Evolutionary conservation across 1,140 invertebrate species (phyloP).

Genomic region (Cherax destructor): DNA sequence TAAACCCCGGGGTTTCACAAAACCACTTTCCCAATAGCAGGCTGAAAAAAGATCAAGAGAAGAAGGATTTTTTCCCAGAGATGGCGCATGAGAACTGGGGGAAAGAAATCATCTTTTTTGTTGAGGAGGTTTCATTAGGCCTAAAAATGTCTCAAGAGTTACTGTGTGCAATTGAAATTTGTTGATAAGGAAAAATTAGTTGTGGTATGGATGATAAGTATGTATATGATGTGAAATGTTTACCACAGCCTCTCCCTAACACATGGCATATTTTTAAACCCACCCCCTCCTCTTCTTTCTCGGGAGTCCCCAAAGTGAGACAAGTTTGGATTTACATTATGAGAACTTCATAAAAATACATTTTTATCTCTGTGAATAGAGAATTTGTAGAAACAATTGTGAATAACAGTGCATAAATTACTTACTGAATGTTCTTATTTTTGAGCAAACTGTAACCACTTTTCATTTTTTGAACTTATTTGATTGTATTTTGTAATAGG

Average conservation of each 20-base stretch:
- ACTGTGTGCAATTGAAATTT: background rate
- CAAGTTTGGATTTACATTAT: background rate
- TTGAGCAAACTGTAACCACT: no score
- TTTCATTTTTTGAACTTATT: no score
- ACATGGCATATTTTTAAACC: background rate
- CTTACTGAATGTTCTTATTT: no score
- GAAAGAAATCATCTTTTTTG: conserved; percentile 45
- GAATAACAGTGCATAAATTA: no score
- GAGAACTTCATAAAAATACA: background rate
- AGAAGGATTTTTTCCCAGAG: conserved; percentile 48
- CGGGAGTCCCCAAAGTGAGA: background rate
- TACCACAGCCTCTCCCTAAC: background rate
- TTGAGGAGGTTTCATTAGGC: background rate
- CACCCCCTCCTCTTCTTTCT: background rate
- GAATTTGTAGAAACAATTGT: background rate
- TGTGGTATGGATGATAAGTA: background rate
- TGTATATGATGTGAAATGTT: background rate
- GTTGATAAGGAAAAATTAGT: background rate
- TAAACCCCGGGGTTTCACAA: conserved; percentile 49
- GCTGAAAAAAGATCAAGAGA: conserved; percentile 60
- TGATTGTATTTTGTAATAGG: no score
- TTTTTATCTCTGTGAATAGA: background rate
- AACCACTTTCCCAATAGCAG: conserved; percentile 53
- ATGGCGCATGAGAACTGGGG: conserved; percentile 59
- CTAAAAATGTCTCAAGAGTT: background rate